Percentiles rank a stretch among this genome's conserved stretches.
Conservation (phyloP, 2,113 vertebrate species). For the Peucedramus taeniatus region DNA sequence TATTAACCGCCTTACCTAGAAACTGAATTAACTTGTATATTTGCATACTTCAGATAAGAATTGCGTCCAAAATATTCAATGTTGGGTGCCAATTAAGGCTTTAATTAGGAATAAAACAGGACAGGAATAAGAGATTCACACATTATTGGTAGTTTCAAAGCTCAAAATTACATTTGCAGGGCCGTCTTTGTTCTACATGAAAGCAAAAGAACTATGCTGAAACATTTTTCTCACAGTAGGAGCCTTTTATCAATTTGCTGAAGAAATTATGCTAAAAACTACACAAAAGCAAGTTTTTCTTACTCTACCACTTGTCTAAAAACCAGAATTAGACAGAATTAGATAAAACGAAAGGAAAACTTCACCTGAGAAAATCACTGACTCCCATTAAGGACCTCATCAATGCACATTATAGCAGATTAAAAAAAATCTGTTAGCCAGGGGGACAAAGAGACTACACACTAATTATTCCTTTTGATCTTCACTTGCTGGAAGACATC, state of each 20-base stretch:
- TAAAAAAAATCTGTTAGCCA: slow-evolving; percentile 33
- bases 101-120: slow-evolving; percentile 17
- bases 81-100: neutral
- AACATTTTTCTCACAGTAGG: slow-evolving; percentile 40
- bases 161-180: neutral
- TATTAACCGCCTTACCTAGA: neutral
- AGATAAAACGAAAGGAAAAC: slow-evolving; percentile 37
- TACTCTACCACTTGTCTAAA: slow-evolving; percentile 12
- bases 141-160: neutral
- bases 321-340: slow-evolving; percentile 24
- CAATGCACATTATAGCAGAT: slow-evolving; percentile 29
- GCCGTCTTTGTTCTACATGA: slow-evolving; percentile 8
- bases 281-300: slow-evolving; percentile 39
- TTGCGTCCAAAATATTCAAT: neutral
- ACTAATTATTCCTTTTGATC: slow-evolving; percentile 62
- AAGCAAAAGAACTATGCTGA: neutral
- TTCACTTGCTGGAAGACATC: slow-evolving; percentile 47
- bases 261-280: slow-evolving; percentile 43
- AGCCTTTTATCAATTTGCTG: slow-evolving; percentile 31
- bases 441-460: slow-evolving; percentile 32
- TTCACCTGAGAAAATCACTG: slow-evolving; percentile 50
- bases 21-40: neutral
- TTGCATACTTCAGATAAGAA: neutral
- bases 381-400: slow-evolving; percentile 19
- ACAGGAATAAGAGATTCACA: neutral